These are phyloP conservation scores for Caenorhabditis panamensis DNA, from an alignment of 2,888 invertebrate species.

Conservation along the genomic window DNA sequence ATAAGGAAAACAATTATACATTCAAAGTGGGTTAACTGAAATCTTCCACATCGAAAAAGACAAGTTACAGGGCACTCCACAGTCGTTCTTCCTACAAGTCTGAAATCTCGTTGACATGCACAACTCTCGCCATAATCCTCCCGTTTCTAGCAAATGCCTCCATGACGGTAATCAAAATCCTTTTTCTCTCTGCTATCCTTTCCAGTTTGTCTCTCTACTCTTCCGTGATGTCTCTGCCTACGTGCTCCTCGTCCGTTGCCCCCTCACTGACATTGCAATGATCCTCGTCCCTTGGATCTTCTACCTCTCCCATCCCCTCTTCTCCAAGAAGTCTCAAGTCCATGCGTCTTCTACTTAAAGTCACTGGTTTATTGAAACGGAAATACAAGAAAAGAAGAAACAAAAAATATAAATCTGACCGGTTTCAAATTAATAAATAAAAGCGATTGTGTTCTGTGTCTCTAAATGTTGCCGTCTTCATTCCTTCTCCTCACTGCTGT, in stretches of 20 bases:
- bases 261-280: background rate
- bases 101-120: conserved; percentile 6
- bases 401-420: conserved; percentile 18
- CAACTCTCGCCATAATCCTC: conserved; percentile 1
- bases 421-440: conserved; percentile 53
- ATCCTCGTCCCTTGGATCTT: conserved; percentile 18
- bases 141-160: conserved; percentile 14
- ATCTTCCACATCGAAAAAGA: too few relatives aligned
- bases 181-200: background rate
- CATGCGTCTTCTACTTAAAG: background rate
- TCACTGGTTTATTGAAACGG: conserved; percentile 4
- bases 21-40: background rate
- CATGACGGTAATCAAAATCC: background rate
- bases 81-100: background rate
- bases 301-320: conserved; percentile 19
- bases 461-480: background rate
- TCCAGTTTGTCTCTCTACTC: background rate
- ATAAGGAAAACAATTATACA: background rate
- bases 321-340: background rate
- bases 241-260: conserved; percentile 5
- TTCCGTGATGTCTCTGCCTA: conserved; percentile 9
- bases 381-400: background rate
- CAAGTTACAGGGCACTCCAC: background rate
- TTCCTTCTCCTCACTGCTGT: conserved; percentile 47
- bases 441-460: conserved; percentile 14